Conservation (phyloP, 2,113 vertebrate genomes). For the Callocephalon fimbriatum region DNA sequence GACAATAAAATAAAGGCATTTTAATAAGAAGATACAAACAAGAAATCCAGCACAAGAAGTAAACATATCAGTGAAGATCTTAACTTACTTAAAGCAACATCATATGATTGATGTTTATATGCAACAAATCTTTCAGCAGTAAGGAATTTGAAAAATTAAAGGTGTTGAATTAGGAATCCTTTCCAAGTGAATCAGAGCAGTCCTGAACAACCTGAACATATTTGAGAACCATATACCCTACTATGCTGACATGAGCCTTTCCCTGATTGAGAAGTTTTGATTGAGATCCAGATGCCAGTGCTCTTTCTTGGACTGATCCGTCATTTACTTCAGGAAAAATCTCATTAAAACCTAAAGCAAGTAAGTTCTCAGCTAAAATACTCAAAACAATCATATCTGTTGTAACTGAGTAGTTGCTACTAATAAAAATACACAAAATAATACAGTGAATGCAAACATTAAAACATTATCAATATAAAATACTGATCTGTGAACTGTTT, state of each 20-base stretch:
- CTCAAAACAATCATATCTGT: not conserved
- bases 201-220: not conserved
- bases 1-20: not conserved
- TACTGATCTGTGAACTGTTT: not conserved
- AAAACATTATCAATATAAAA: not conserved
- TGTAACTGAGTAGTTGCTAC: not conserved
- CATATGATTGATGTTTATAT: not conserved
- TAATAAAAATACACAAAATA: not conserved
- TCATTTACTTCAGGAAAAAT: not conserved
- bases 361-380: not conserved
- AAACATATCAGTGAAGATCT: not conserved
- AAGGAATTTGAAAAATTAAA: not conserved
- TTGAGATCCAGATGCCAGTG: not conserved
- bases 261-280: not conserved
- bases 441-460: not conserved
- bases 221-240: not conserved
- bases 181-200: not conserved
- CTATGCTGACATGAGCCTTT: not conserved
- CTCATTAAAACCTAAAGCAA: not conserved
- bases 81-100: not conserved
- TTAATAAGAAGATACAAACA: not conserved
- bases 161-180: not conserved
- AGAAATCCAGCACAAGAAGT: not conserved
- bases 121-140: not conserved
- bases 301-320: fast-evolving